A percentile compares a stretch with the other conserved stretches of the same genome.
These are phyloP conservation scores for Chiloscyllium plagiosum DNA, from an alignment of 2,113 vertebrate species.

Conservation along the genomic window DNA sequence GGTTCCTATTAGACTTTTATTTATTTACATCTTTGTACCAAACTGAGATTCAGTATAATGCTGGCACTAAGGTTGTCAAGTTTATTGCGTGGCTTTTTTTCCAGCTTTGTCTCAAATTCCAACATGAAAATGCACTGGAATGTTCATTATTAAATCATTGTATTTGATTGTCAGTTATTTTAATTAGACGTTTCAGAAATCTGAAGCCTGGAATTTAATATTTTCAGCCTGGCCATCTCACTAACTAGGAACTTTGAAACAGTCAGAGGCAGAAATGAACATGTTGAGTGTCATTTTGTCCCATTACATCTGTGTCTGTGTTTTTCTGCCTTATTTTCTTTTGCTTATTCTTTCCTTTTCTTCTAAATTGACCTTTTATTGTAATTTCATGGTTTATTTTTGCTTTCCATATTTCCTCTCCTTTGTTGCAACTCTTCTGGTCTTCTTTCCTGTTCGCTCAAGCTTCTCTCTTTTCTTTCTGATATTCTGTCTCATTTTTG, in stretches of 20 bases:
- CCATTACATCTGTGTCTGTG: background rate
- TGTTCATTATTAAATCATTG: constrained; percentile 26
- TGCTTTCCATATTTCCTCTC: background rate
- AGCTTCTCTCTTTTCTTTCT: background rate
- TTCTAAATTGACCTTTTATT: background rate
- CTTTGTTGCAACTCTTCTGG: background rate
- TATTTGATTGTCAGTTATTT: constrained; percentile 24
- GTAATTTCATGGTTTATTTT: background rate
- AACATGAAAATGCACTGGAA: background rate
- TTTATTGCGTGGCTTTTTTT: background rate
- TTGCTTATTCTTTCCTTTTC: background rate
- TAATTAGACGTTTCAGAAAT: background rate
- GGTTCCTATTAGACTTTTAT: background rate
- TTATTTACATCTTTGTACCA: background rate
- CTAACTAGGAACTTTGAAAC: background rate
- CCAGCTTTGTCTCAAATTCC: constrained; percentile 28
- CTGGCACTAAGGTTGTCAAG: too few species aligned
- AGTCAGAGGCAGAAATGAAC: background rate
- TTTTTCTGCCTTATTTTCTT: background rate
- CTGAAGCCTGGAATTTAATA: background rate
- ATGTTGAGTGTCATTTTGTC: background rate
- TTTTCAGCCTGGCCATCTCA: background rate
- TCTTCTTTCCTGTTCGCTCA: background rate
- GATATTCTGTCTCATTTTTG: background rate
- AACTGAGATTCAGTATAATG: too few species aligned